These are phyloP conservation scores for Plusia festucae DNA, from an alignment of 2,888 invertebrate species.

Conservation along the genomic window DNA sequence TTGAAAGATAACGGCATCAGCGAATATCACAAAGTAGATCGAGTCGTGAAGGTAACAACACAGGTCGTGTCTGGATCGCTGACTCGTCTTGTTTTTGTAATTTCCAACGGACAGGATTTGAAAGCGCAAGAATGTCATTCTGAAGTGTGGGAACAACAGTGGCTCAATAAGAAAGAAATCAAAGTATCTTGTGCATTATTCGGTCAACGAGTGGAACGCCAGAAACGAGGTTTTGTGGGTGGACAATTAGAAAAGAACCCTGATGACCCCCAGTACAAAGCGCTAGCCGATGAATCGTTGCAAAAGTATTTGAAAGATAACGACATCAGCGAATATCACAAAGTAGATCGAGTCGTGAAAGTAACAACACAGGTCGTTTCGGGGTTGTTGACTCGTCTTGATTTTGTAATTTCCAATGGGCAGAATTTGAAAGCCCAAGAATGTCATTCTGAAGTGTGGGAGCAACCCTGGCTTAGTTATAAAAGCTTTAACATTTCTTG, in stretches of 20 bases:
- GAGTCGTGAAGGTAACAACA: not conserved
- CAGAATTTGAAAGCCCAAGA: constrained; percentile 21
- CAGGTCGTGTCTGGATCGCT: constrained; percentile 8
- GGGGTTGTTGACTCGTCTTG: constrained; percentile 50
- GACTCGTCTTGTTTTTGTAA: constrained; percentile 4
- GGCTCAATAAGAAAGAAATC: constrained; percentile 43
- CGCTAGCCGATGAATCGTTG: constrained; percentile 64
- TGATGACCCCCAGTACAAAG: constrained; percentile 48
- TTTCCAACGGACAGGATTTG: not conserved
- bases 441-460: constrained; percentile 52
- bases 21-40: constrained; percentile 15
- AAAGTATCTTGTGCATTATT: constrained; percentile 46
- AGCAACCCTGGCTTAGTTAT: constrained; percentile 33
- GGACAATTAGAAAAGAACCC: constrained; percentile 45
- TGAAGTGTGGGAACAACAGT: constrained; percentile 45
- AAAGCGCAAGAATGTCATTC: not conserved
- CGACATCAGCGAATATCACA: constrained; percentile 26
- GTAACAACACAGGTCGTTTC: constrained; percentile 48
- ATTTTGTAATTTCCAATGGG: constrained; percentile 50
- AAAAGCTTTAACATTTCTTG: constrained; percentile 43
- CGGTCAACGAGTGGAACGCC: constrained; percentile 14
- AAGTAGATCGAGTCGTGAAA: constrained; percentile 32
- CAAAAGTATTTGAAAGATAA: constrained; percentile 47
- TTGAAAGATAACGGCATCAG: not conserved
- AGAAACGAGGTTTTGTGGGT: constrained; percentile 36